phyloP scores from a whole-genome alignment of 2,113 vertebrate genomes.

The Erinaceus europaeus region DNA sequence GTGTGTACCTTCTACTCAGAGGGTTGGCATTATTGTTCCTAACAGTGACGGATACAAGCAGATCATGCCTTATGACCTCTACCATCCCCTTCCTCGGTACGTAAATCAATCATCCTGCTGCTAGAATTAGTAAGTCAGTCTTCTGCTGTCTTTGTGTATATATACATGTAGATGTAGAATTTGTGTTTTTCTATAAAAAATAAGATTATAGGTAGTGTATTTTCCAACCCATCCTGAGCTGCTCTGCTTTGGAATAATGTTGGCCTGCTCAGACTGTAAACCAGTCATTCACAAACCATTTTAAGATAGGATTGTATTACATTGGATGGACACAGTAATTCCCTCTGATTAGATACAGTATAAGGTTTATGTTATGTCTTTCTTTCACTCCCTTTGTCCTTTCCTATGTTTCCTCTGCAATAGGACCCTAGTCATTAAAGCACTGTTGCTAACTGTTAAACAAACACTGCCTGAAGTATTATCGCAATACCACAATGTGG shows the following conservation, averaged over 20 bases:
- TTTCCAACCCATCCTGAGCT: slow-evolving; percentile 46
- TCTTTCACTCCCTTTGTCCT: slow-evolving; percentile 29
- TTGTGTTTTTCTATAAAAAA: slow-evolving; percentile 54
- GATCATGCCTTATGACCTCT: slow-evolving; percentile 99
- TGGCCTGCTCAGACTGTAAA: slow-evolving; percentile 29
- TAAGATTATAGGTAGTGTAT: slow-evolving; percentile 48
- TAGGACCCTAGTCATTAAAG: slow-evolving; percentile 9
- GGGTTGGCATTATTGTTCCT: slow-evolving; percentile 89
- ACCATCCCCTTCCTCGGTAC: slow-evolving; percentile 97
- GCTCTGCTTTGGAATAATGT: slow-evolving; percentile 34
- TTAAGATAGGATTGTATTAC: slow-evolving; percentile 22
- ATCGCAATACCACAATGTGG: neutral
- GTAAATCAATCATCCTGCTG: slow-evolving; percentile 80
- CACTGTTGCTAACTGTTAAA: slow-evolving; percentile 36
- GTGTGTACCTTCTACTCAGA: slow-evolving; percentile 89
- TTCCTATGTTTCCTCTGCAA: slow-evolving; percentile 23
- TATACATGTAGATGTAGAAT: neutral
- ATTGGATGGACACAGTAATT: slow-evolving; percentile 41
- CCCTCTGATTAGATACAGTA: slow-evolving; percentile 9
- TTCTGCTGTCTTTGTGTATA: slow-evolving; percentile 33
- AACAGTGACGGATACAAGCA: slow-evolving; percentile 99
- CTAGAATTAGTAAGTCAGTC: slow-evolving; percentile 70
- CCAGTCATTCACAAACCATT: slow-evolving; percentile 46
- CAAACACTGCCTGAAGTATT: slow-evolving; percentile 16
- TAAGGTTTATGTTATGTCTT: slow-evolving; percentile 37